Conservation (phyloP, 2,113 vertebrate species). For the Apteryx owenii region DNA sequence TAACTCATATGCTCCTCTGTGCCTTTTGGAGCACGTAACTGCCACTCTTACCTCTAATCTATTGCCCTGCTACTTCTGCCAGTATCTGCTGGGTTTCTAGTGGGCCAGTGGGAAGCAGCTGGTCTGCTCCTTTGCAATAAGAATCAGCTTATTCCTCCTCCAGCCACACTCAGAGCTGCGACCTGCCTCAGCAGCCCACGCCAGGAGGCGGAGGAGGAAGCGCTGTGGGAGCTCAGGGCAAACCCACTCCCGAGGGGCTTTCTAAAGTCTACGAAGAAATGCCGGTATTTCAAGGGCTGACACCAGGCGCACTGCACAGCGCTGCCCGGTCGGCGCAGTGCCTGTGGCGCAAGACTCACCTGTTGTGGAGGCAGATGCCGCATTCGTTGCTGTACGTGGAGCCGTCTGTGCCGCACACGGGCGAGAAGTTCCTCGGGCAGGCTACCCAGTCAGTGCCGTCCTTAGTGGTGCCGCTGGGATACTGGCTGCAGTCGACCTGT, state of each 20-base stretch:
- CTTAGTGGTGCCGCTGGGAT: accelerated
- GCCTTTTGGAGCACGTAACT: neutral
- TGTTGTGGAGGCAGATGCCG: slow-evolving; percentile 26
- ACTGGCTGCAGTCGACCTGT: slow-evolving; percentile 44
- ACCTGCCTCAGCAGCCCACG: neutral
- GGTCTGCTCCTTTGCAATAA: neutral
- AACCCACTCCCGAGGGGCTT: neutral
- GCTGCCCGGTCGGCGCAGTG: too few relatives aligned
- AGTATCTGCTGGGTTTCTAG: neutral
- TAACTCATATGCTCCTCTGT: neutral
- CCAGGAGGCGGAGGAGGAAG: neutral
- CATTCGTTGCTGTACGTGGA: slow-evolving; percentile 21
- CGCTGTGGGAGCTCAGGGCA: neutral
- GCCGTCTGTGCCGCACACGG: slow-evolving; percentile 30
- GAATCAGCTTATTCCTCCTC: neutral
- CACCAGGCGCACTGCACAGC: too few relatives aligned
- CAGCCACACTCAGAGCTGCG: neutral
- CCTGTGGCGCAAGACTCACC: neutral
- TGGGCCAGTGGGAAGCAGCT: too few relatives aligned
- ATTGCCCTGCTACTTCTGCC: neutral
- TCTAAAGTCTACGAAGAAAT: neutral
- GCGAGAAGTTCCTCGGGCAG: neutral
- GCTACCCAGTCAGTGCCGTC: neutral
- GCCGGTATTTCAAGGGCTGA: too few relatives aligned
- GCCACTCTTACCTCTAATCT: neutral